Evolutionary conservation across 2,797 vertebrate genomes (phyloP), one percentile per base, ranked within the genome.

Genomic region (Circus cinereus): DNA sequence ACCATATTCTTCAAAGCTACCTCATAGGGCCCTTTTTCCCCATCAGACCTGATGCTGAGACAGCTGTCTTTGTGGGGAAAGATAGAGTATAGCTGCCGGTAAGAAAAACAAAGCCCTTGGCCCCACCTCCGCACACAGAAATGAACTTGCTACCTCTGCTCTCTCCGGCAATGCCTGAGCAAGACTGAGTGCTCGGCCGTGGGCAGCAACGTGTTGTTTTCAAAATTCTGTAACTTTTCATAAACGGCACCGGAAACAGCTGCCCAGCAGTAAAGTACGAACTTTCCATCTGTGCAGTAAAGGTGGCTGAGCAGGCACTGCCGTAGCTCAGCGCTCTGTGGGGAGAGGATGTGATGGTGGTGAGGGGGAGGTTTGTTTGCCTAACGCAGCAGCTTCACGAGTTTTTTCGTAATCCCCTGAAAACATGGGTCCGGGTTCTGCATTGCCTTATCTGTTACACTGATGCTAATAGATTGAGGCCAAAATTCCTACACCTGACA

Each of bases 231-330:
- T 77, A 23, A 13, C 91, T 92, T 94, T 34, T 88, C 74, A 32
- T 45, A 68, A 92, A 38, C 12, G 32, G 32, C 64, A 26, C 29
- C 30, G 95, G 96, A 97, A 96, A 10, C 96, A 96, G 95, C 85
- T 94, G 96, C 48, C 38, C 34, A 13, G 29, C 76, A 29, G 65
- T n/a, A 5, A 38, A 84, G 93, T 75, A 29, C 59, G 81, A 69
- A 91, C 53, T 91, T 93, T 75, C 92, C 85, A 5, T 47, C 21
- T 2, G 48, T 3, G 8, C 82, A 12, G 48, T 9, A 15, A 48
- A 87, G 85, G 93, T 69, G 88, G 59, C 69, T 65, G 76, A 64
- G 75, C 88, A 51, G 93, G 56, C 91, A 3, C 43, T 23, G 73
- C 85, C 0, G 23, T 10, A 20, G 74, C 72, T 27, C 87, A 1